Base-by-base conservation (phyloP, 2,888 invertebrate genomes). In the Lydus trimaculatus region DNA sequence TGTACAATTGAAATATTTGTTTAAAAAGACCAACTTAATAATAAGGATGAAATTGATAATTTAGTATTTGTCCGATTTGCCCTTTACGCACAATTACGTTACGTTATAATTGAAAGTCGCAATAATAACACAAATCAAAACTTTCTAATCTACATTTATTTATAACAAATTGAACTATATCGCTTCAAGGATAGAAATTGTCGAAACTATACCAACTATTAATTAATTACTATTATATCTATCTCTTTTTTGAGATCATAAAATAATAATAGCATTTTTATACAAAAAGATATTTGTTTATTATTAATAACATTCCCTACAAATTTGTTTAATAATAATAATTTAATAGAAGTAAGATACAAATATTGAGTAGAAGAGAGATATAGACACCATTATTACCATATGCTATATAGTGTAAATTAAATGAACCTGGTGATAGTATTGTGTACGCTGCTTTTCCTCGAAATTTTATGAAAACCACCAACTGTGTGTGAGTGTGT, bases 391-490 rank as follows among this genome's bases (percentile, higher is more conserved):
- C 61, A 67, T 70, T 67, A 70, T 60, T 63, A 63, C 67, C 70
- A 70, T 70, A 70, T 70, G 67, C 67, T 36, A 63, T 65, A 65
- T n/a, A n/a, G n/a, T n/a, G 56, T 67, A 70, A 70, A 67, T 70
- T 70, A 67, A 70, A 70, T 67, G 70, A 70, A 70, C 70, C 70
- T 65, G 70, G 67, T 70, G 70, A 67, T 70, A 70, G 63, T 66
- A 70, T 70, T 70, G 65, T 67, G 64, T 67, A 61, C 36, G 60
- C 59, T 56, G 65, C 67, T 67, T 67, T 70, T 67, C 65, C 65
- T n/a, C 63, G 59, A 70, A 56, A 48, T 70, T 67, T 70, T 67
- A 70, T 70, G 66, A 65, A 67, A 70, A 70, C 70, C 70, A 59
- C 70, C 70, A 43, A 67, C 70, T 36, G 61, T 13, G 20, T 13